These are phyloP conservation scores for Murina feae DNA, from an alignment of 2,113 vertebrate species.

Conservation along the genomic window DNA sequence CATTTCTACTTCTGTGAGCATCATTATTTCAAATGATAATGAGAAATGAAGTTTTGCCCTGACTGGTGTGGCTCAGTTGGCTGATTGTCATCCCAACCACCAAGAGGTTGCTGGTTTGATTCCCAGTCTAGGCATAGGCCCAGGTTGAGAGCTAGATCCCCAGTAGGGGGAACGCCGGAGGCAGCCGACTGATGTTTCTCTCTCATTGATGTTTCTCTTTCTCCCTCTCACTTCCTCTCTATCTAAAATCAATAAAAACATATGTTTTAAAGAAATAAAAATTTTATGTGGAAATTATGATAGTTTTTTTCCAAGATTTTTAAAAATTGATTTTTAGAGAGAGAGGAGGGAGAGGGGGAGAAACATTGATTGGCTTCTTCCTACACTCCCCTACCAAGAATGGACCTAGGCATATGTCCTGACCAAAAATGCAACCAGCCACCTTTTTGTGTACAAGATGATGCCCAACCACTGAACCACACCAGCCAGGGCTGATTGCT, in stretches of 20 bases:
- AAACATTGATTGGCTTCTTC: neutral
- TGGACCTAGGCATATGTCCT: neutral
- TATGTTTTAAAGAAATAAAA: neutral
- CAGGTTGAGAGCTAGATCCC: neutral
- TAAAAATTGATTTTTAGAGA: neutral
- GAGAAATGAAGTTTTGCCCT: neutral
- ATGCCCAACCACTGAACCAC: neutral
- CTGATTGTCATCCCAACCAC: neutral
- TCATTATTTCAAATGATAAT: neutral
- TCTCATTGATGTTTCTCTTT: neutral
- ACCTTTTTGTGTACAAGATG: neutral
- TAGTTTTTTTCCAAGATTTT: neutral
- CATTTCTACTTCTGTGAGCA: neutral
- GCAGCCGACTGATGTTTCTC: neutral
- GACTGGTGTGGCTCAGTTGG: neutral
- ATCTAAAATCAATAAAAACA: neutral
- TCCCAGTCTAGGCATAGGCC: neutral
- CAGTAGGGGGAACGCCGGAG: neutral
- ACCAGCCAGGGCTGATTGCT: neutral
- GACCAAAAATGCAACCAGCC: neutral
- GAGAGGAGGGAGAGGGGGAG: neutral
- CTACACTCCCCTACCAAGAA: neutral
- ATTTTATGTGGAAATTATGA: neutral
- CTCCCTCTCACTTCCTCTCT: neutral
- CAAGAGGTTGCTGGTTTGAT: neutral